Evolutionary conservation across 2,888 invertebrate species (phyloP), one percentile per base, ranked within the genome.

Genomic region (Leucophenga maculata): DNA sequence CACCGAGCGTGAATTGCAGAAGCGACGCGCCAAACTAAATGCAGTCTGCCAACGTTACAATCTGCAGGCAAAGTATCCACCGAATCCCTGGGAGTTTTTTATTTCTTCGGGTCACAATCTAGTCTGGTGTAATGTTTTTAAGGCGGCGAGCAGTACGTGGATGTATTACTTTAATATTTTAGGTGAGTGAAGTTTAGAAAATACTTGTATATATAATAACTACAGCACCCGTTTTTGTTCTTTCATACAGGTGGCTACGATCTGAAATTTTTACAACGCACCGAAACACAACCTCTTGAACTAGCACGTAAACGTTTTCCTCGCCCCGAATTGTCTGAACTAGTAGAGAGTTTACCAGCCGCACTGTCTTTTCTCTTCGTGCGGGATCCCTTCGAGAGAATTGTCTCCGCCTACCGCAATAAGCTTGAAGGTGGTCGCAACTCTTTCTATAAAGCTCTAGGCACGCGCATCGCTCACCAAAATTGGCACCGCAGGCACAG

Each of bases 61-160:
- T 74, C 80, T 89, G 46, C 78, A 86, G 72, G 78, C 84, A 57
- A 80, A 83, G 57, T 90, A 84, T 80, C 87, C 88, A 77, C 92
- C 93, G 74, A 93, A 93, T 85, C 92, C 91, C 75, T 93, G 93
- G 90, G 94, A 94, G 86, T 94, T 93, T 86, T 93, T 94, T 83
- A 91, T 93, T 72, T 93, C 91, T 76, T 92, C 89, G 84, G 92
- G 89, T 68, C 92, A 93, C 78, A 92, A 91, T 79, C 88, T 94
- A 57, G 92, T 93, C 59, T 93, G 93, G 93, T 93, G 93, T 84
- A 93, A 93, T 84, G 91, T 93, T 75, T 93, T 93, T 84, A 93
- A 93, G 89, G 93, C 93, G 46, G 93, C 93, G 26, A 94, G 94
- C 78, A 93, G 94, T n/a, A 93, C 92, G 9, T 94, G 94, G 94